Base-by-base conservation (phyloP, 2,888 invertebrate genomes). In the Argyresthia goedartella region DNA sequence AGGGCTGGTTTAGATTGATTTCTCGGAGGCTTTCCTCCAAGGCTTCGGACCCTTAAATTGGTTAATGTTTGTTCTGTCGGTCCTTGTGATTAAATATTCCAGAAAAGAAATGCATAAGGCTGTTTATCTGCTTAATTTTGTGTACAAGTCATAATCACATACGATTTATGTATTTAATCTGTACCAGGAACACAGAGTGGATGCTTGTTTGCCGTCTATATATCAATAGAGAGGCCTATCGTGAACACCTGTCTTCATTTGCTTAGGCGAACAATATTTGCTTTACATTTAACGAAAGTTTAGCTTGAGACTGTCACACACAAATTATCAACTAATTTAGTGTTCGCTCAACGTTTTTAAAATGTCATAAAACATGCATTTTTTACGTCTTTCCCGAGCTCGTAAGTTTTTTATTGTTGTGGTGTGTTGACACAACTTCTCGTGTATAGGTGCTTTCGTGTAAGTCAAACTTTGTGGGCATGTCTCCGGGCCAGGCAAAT, bases 271-370 rank as follows among this genome's bases (percentile, higher is more conserved):
- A 49, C 39, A 14, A 39, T 84, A 79, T 85, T 84, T 82, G 68
- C 62, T 67, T 76, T 71, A 73, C 75, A 74, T 82, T 85, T 85
- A 82, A 85, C 81, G 74, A 76, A 81, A 84, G 73, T 81, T 80
- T 75, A 80, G 72, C 63, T 69, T 67, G 59, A 71, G 67, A 63
- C 65, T 73, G 76, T 79, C 81, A 73, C 81, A 81, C 78, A 81
- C 77, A 78, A 78, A 85, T 85, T 85, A 84, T 80, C 81, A 81
- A 79, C 77, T 84, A 85, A 85, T 85, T 84, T 81, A 81, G 81
- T 70, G 64, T 65, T 25, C 25, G 25, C 65, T 69, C 73, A 69
- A 69, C 69, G 67, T 77, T 80, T 81, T 77, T 77, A 70, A 77
- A 72, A 69, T 66, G n/a, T 47, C 47, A n/a, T 47, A 69, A 66